These are phyloP conservation scores for Augochlorella aurata DNA, from an alignment of 2,888 invertebrate genomes.

Conservation along the genomic window DNA sequence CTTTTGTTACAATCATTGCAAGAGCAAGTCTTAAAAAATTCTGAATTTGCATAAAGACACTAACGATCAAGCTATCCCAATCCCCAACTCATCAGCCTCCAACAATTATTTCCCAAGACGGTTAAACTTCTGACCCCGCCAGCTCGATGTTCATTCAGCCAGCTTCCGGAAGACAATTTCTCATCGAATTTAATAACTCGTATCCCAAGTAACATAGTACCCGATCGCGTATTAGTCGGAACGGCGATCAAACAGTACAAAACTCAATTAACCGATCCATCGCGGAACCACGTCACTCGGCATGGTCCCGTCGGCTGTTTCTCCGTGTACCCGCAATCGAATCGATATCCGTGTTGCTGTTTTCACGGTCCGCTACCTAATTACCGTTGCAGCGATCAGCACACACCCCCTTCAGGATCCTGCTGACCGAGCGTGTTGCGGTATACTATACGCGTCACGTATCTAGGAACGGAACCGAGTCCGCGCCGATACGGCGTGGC, in stretches of 20 bases:
- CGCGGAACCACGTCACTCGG: background rate
- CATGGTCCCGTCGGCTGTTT: background rate
- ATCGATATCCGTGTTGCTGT: conserved; percentile 43
- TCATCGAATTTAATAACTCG: background rate
- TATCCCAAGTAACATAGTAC: background rate
- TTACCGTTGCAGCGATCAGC: conserved; percentile 45
- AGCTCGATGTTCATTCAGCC: no score
- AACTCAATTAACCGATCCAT: conserved; percentile 18
- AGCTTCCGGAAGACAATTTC: background rate
- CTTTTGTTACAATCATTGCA: no score
- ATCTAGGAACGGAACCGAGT: conserved; percentile 31
- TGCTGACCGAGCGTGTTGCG: conserved; percentile 28
- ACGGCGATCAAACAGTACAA: background rate
- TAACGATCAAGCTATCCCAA: background rate
- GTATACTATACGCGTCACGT: conserved; percentile 53
- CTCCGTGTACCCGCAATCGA: conserved; percentile 19
- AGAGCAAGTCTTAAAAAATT: no score
- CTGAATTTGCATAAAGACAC: background rate
- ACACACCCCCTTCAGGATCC: conserved; percentile 46
- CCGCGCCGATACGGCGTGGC: no score
- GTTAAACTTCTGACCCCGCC: background rate
- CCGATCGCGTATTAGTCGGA: background rate
- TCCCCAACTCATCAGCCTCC: background rate
- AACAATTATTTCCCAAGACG: background rate
- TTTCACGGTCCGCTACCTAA: conserved; percentile 53